These are phyloP conservation scores for Trissolcus brochymenae DNA, from an alignment of 2,888 invertebrate genomes.

Conservation along the genomic window DNA sequence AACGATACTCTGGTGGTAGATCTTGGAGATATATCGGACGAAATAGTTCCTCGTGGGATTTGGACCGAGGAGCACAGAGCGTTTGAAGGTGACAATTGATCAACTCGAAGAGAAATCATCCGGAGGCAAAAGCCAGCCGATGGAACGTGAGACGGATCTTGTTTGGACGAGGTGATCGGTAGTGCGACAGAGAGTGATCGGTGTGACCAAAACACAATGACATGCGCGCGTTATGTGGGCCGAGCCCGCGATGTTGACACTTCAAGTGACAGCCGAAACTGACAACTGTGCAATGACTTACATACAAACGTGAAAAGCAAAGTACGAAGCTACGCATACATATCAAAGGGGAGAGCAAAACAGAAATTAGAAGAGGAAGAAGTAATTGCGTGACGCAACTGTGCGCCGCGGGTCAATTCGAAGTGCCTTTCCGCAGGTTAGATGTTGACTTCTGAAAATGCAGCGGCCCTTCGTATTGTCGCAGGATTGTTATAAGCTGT, in stretches of 20 bases:
- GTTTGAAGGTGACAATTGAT: neutral
- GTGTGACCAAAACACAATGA: constrained; percentile 17
- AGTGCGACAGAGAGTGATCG: constrained; percentile 21
- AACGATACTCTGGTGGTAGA: constrained; percentile 64
- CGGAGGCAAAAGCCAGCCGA: too few species aligned
- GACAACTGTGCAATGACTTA: constrained; percentile 19
- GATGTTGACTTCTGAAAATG: constrained; percentile 21
- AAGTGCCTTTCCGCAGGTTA: constrained; percentile 34
- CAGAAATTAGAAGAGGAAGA: too few species aligned
- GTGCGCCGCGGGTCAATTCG: constrained; percentile 23
- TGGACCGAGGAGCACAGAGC: neutral
- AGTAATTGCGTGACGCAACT: constrained; percentile 17
- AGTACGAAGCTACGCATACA: constrained; percentile 20
- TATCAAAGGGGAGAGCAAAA: constrained; percentile 10
- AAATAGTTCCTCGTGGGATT: constrained; percentile 52
- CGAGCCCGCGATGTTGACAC: constrained; percentile 11
- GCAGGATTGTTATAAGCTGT: constrained; percentile 5
- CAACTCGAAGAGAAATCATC: too few species aligned
- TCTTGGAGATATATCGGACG: constrained; percentile 48
- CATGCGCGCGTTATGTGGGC: constrained; percentile 1
- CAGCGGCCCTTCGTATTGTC: neutral
- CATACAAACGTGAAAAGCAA: constrained; percentile 34
- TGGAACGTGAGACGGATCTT: too few species aligned
- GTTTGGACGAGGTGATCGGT: too few species aligned
- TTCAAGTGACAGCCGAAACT: constrained; percentile 2